Base-by-base conservation (phyloP, 1,140 invertebrate species). In the Pseudomyrmex cubaensis region DNA sequence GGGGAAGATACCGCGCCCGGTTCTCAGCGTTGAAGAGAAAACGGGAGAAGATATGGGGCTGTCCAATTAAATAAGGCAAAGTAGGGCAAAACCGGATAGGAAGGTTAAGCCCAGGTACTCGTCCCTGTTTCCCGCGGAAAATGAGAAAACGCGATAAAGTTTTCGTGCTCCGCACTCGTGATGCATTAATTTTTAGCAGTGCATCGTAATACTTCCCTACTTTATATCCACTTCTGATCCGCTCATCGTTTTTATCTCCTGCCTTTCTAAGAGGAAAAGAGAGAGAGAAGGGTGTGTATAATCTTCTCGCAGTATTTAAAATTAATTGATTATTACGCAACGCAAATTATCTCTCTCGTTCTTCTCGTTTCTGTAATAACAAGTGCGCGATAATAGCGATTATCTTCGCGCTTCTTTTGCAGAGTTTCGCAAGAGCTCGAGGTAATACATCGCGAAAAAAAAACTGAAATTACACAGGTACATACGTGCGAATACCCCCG, bases 21-120 rank as follows among this genome's bases (percentile, higher is more conserved):
- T 15, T 2, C 35, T 35, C n/a, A 25, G 22, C 20, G 72, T 25
- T 9, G 57, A 3, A 0, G 4, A 17, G 52, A 61, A 10, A n/a
- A 8, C 15, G 72, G 22, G 22, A 22, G 15, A n/a, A 13, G 20
- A 50, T 2, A 2, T n/a, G 48, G 17, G n/a, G 25, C 20, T 20
- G 74, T 77, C n/a, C 25, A 67, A 77, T 77, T 77, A 77, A 77
- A 77, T 66, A 67, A 54, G 48, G 22, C 7, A 66, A 77, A 77
- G 25, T 77, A 67, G 48, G 48, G 46, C 22, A 66, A 66, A 76
- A 46, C n/a, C 9, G 48, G 73, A 52, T 64, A 76, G 1, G 15
- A 52, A 4, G 46, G 12, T 67, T 67, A 48, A 66, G 20, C 63
- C 4, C 44, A 48, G 5, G 1, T 25, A 50, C 64, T 66, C 44